Base-by-base conservation (phyloP, 2,113 vertebrate species). In the Zosterops japonicus region DNA sequence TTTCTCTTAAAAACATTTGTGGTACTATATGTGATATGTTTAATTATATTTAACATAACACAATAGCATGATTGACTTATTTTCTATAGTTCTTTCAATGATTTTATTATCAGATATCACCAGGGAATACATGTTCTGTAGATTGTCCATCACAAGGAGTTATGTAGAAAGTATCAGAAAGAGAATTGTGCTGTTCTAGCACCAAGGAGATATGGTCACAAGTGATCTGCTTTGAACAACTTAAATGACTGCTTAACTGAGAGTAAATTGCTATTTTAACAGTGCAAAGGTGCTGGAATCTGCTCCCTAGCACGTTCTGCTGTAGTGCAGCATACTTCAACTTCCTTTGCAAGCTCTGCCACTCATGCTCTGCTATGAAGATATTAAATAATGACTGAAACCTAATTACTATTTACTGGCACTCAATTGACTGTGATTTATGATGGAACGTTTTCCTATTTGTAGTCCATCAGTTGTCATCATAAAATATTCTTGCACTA, bases 261-360 rank as follows among this genome's bases (percentile, higher is more conserved):
- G 64, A 70, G 56, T 78, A 68, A 91, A 87, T 79, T 76, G 35
- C 44, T 60, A 7, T 95, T 91, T 85, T 71, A 71, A n/a, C 47
- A 60, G 60, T 44, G 61, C 61, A 87, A 53, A 82, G 49, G 28
- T 87, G 36, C 36, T 60, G 36, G 44, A 85, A 64, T 87, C 36
- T 76, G 46, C 14, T 87, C 7, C 44, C n/a, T 49, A 64, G 21
- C 18, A 50, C 4, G 1, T 79, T 81, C 24, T 3, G 1, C 53
- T 56, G 6, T 52, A 47, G 44, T 56, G 23, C 9, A 41, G 49
- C 31, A 67, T 36, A 87, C 47, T 39, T 89, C 29, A 59, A 33
- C 87, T 82, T 87, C 77, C 56, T 75, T 76, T 87, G 49, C 53
- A 44, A 76, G 36, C 61, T 79, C 49, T 94, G 35, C 36, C 65